Conservation (phyloP, 2,113 vertebrate genomes). For the Marcusenius ussheri region DNA sequence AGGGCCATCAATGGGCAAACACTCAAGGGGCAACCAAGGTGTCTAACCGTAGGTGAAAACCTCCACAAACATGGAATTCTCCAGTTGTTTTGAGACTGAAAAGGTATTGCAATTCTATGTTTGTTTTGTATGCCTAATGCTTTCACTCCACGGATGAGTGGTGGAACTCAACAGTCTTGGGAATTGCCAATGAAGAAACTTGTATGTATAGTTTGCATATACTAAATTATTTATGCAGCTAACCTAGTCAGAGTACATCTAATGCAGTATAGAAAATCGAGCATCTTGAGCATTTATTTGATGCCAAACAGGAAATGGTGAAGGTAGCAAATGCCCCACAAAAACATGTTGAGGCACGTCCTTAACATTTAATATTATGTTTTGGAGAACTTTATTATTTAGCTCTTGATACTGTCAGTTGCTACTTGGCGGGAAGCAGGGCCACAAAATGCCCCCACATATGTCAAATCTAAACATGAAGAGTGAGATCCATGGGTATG, state of each 20-base stretch:
- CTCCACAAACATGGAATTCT: neutral
- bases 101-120: neutral
- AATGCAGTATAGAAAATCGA: neutral
- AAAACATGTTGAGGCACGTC: neutral
- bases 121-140: neutral
- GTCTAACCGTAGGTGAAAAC: neutral
- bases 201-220: neutral
- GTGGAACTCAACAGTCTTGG: neutral
- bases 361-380: neutral
- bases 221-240: neutral
- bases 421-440: neutral
- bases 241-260: neutral
- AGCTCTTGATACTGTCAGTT: neutral
- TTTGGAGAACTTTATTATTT: neutral
- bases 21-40: neutral
- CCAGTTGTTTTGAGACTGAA: constrained; percentile 5
- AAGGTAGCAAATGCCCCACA: neutral
- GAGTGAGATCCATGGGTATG: neutral
- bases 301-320: neutral
- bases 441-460: neutral
- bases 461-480: neutral
- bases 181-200: neutral
- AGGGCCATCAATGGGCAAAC: neutral
- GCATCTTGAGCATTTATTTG: neutral
- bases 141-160: neutral